phyloP scores from a whole-genome alignment of 2,797 vertebrate genomes.

The Sciurus carolinensis region DNA sequence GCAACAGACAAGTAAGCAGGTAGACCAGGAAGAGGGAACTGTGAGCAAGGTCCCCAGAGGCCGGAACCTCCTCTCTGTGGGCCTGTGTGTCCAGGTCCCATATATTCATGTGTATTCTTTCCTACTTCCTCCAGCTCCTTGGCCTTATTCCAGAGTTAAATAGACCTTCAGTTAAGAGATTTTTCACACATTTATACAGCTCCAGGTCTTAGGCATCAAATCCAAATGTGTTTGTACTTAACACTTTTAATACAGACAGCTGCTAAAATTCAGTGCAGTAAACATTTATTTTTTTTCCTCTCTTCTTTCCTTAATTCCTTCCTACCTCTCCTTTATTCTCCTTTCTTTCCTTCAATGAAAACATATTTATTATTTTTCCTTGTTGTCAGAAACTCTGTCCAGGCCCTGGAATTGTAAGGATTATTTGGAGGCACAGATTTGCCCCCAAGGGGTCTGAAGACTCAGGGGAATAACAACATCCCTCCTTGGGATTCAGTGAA shows the following conservation, averaged over 20 bases:
- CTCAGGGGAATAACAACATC: not conserved
- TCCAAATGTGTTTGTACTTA: not conserved
- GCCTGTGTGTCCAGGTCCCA: accelerated
- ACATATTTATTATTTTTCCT: not conserved
- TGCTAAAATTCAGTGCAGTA: not conserved
- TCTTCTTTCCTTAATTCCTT: not conserved
- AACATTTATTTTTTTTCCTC: not conserved
- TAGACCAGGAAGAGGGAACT: not conserved
- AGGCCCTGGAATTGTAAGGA: not conserved
- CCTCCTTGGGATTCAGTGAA: not conserved
- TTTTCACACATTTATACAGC: not conserved
- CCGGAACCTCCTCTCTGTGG: not conserved
- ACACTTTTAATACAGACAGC: not conserved
- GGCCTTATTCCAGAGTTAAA: not conserved
- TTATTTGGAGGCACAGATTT: not conserved
- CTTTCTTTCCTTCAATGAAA: not conserved
- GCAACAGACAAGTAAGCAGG: not conserved
- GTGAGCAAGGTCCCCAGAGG: not conserved
- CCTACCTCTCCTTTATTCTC: not conserved
- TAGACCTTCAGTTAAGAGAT: not conserved
- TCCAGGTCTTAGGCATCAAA: not conserved
- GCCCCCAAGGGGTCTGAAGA: not conserved
- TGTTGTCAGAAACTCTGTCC: not conserved
- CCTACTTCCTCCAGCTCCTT: not conserved
- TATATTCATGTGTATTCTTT: not conserved